phyloP scores from a whole-genome alignment of 2,797 vertebrate genomes.

The Balearica regulorum region DNA sequence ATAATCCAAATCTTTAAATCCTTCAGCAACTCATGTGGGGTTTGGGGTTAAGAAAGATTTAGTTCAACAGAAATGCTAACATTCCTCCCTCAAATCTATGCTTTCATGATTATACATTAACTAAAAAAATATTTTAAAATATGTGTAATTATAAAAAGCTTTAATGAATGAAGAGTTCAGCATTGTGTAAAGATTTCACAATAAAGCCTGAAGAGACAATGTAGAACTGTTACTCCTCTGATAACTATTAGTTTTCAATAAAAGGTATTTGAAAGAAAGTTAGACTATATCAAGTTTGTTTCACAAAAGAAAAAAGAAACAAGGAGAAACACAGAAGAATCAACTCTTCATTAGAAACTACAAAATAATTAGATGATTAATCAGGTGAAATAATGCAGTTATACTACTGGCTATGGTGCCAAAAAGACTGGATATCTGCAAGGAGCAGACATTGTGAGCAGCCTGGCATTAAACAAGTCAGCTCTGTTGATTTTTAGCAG shows the following conservation, averaged over 20 bases:
- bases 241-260: neutral
- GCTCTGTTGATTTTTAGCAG: neutral
- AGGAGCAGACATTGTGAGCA: neutral
- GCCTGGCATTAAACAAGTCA: neutral
- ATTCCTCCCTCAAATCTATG: neutral
- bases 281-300: neutral
- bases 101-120: neutral
- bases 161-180: neutral
- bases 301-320: neutral
- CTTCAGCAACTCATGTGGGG: slow-evolving; percentile 28
- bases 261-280: neutral
- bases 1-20: slow-evolving; percentile 66
- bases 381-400: neutral
- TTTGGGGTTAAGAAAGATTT: slow-evolving; percentile 14
- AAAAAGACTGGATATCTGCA: neutral
- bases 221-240: neutral
- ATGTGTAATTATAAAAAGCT: neutral
- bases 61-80: neutral
- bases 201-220: neutral
- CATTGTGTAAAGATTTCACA: neutral
- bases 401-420: neutral
- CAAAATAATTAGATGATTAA: neutral
- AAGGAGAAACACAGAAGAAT: neutral
- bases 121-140: neutral
- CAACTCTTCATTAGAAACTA: neutral